phyloP scores from a whole-genome alignment of 2,888 invertebrate species.

The Diarsia brunnea region DNA sequence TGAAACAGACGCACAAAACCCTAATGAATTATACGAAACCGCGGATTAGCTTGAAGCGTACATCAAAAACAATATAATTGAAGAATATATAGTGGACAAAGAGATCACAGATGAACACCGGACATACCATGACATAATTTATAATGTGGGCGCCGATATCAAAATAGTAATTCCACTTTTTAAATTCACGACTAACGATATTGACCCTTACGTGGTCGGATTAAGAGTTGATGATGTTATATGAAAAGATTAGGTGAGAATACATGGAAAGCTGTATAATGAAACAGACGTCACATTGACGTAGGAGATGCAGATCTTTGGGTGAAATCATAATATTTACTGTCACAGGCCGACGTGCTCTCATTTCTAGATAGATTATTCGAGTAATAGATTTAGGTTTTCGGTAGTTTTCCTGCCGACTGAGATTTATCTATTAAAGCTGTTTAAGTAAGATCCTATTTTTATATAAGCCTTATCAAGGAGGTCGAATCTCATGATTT shows the following conservation, averaged over 20 bases:
- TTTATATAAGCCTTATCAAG: constrained; percentile 51
- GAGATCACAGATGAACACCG: constrained; percentile 85
- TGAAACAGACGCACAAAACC: constrained; percentile 65
- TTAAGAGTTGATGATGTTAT: constrained; percentile 76
- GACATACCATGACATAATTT: constrained; percentile 88
- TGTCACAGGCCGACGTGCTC: constrained; percentile 83
- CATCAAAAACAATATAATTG: constrained; percentile 79
- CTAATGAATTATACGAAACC: constrained; percentile 75
- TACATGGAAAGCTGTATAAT: constrained; percentile 80
- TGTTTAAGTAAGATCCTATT: constrained; percentile 38
- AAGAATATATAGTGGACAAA: constrained; percentile 81
- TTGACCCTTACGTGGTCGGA: constrained; percentile 73
- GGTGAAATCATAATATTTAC: constrained; percentile 88
- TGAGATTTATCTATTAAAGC: constrained; percentile 57
- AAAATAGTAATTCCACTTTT: constrained; percentile 83
- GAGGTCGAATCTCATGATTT: constrained; percentile 49
- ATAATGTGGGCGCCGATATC: constrained; percentile 84
- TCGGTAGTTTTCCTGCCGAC: constrained; percentile 58
- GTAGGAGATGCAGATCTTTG: constrained; percentile 88
- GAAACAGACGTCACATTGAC: constrained; percentile 90
- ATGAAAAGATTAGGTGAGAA: constrained; percentile 78
- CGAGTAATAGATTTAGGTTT: constrained; percentile 75
- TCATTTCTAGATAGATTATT: constrained; percentile 85
- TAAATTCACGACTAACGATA: constrained; percentile 71
- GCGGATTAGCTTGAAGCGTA: constrained; percentile 75